Evolutionary conservation across 2,113 vertebrate genomes (phyloP).

Genomic region (Crotalus viridis): DNA sequence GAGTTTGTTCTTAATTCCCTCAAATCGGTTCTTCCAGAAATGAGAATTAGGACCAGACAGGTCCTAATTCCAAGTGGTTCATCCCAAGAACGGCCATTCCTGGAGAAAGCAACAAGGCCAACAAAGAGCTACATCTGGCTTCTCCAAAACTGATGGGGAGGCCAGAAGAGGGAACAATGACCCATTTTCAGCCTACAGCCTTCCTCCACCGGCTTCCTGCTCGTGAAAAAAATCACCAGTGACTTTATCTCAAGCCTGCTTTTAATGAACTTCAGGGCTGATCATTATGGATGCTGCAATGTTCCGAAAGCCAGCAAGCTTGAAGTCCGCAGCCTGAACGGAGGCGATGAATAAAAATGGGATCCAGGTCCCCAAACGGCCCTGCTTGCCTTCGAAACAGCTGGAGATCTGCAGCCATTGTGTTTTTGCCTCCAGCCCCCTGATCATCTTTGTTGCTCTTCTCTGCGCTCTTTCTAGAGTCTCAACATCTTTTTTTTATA

Average conservation of each 20-base stretch:
- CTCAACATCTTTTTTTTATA: background rate
- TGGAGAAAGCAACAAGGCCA: background rate
- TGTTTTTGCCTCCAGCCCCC: background rate
- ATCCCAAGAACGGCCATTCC: background rate
- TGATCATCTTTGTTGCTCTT: background rate
- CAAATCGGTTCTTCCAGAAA: background rate
- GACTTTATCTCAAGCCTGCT: background rate
- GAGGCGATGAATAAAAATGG: background rate
- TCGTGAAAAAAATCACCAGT: background rate
- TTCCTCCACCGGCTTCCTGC: slow-evolving; percentile 1
- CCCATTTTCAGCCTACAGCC: background rate
- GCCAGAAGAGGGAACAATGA: no score
- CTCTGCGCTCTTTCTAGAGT: background rate
- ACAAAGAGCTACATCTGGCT: background rate
- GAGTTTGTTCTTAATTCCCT: background rate
- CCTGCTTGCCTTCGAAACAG: background rate
- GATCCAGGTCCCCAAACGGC: background rate
- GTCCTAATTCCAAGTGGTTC: background rate
- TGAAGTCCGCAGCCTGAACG: background rate
- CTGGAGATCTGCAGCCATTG: background rate
- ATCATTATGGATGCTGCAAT: background rate
- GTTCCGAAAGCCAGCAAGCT: no score
- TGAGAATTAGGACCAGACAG: background rate
- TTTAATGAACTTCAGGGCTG: background rate
- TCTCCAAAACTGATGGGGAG: background rate